Base-by-base conservation (phyloP, 2,113 vertebrate genomes). In the Lasiurus borealis region DNA sequence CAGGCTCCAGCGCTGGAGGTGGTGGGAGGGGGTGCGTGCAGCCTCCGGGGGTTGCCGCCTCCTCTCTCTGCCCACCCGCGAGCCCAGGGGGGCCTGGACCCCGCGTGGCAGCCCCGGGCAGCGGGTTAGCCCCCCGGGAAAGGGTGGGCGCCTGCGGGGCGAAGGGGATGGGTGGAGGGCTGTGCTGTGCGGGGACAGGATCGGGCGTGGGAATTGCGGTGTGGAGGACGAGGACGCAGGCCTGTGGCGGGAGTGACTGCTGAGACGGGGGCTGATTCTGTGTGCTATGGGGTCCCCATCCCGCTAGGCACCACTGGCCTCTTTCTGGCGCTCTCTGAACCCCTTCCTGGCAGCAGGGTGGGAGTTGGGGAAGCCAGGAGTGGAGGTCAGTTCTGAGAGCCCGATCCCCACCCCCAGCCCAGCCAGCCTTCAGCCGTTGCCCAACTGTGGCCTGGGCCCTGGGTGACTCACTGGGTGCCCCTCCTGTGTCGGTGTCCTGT, bases 401-500 rank as follows among this genome's bases (percentile, higher is more conserved):
- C 75, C 21, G n/a, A 1, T 23, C 6, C 8, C 46, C 8, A 31
- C 71, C 50, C 50, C 64, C 11, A 77, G 69, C 57, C 66, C 25
- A 80, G n/a, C n/a, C n/a, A n/a, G 27, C 71, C 21, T 27, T 76
- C 62, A 0, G 5, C 44, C 62, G 29, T 95, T 91, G 83, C 91
- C 73, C 84, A 77, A 1, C 40, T 9, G 40, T 5, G 46, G 75
- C 89, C 75, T n/a, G 73, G 29, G 62, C 31, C 59, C 93, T 57
- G 83, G 73, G 27, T 87, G 96, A 86, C 76, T 97, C 88, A 69
- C 40, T 44, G 3, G 77, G 50, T 11, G 48, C 48, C 69, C 64
- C 25, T 44, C 25, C 88, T 77, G 16, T 59, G 69, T 90, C 92
- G 84, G 82, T 12, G 6, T 48, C 78, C 34, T 7, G 73, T 40